Evolutionary conservation across 1,140 invertebrate genomes (phyloP).

Genomic region (Zaprionus gabonicus): DNA sequence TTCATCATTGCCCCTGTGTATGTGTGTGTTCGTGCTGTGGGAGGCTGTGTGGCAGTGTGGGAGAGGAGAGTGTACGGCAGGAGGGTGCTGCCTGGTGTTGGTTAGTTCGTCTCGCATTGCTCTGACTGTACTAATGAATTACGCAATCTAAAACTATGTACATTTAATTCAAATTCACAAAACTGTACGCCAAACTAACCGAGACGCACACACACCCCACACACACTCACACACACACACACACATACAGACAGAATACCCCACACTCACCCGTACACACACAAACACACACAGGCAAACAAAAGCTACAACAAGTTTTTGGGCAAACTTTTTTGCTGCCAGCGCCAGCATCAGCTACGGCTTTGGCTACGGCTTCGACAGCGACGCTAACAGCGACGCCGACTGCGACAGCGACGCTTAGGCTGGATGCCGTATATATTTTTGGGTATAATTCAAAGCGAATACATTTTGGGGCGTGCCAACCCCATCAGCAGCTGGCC

Average conservation of each 20-base stretch:
- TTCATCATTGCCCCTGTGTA: slow-evolving; percentile 74
- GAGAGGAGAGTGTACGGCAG: not conserved
- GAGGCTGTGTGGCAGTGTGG: not conserved
- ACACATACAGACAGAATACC: slow-evolving; percentile 3
- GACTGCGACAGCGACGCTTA: slow-evolving; percentile 41
- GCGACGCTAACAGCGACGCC: slow-evolving; percentile 23
- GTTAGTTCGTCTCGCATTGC: slow-evolving; percentile 54
- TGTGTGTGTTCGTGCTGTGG: slow-evolving; percentile 40
- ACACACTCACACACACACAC: slow-evolving; percentile 26
- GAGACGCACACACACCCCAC: slow-evolving; percentile 51
- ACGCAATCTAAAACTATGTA: slow-evolving; percentile 84
- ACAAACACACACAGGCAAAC: slow-evolving; percentile 33
- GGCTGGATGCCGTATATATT: slow-evolving; percentile 54
- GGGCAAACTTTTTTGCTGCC: slow-evolving; percentile 72
- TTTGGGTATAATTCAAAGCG: slow-evolving; percentile 82
- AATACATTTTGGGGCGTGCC: slow-evolving; percentile 68
- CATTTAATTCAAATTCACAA: slow-evolving; percentile 84
- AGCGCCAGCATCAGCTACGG: slow-evolving; percentile 27
- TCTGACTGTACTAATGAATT: slow-evolving; percentile 83
- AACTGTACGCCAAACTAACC: slow-evolving; percentile 82
- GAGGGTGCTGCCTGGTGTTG: slow-evolving; percentile 45
- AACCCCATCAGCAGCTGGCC: slow-evolving; percentile 72
- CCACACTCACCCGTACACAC: slow-evolving; percentile 49
- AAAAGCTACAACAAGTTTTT: slow-evolving; percentile 64
- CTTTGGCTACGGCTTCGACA: slow-evolving; percentile 30